Conservation (phyloP, 2,797 vertebrate species). For the Gorsachius magnificus region DNA sequence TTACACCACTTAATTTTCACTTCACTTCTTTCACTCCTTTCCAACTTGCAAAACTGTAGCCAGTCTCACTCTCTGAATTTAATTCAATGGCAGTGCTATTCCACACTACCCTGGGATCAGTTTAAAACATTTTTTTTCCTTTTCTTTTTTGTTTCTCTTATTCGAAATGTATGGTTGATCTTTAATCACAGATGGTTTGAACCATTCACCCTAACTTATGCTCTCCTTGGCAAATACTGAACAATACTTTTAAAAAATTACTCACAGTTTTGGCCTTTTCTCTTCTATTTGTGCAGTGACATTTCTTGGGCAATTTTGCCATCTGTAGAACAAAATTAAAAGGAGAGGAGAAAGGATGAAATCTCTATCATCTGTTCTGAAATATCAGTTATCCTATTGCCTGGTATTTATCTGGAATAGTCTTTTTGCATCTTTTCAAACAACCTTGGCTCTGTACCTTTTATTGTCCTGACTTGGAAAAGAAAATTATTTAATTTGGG, state of each 20-base stretch:
- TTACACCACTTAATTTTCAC: not conserved
- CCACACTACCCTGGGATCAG: not conserved
- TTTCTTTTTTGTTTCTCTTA: not conserved
- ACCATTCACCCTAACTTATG: not conserved
- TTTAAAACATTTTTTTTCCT: not conserved
- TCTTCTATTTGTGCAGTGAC: not conserved
- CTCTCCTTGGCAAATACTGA: not conserved
- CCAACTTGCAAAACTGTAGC: not conserved
- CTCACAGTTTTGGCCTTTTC: not conserved
- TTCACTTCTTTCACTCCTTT: not conserved
- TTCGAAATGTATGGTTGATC: not conserved
- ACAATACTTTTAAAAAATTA: not conserved
- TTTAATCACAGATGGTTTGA: conserved; percentile 1
- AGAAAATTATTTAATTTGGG: not conserved
- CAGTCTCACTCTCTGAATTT: not conserved
- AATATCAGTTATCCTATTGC: not conserved
- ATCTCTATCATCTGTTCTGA: not conserved
- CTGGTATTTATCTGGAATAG: not conserved
- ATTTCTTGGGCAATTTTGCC: conserved; percentile 21
- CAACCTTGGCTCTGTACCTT: not conserved
- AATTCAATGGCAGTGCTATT: not conserved
- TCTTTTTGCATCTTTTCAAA: not conserved
- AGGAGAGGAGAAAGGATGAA: not conserved
- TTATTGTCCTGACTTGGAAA: not conserved
- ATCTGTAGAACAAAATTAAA: not conserved